Conservation (phyloP, 2,888 invertebrate genomes). For the Nipponacmea schrenckii region DNA sequence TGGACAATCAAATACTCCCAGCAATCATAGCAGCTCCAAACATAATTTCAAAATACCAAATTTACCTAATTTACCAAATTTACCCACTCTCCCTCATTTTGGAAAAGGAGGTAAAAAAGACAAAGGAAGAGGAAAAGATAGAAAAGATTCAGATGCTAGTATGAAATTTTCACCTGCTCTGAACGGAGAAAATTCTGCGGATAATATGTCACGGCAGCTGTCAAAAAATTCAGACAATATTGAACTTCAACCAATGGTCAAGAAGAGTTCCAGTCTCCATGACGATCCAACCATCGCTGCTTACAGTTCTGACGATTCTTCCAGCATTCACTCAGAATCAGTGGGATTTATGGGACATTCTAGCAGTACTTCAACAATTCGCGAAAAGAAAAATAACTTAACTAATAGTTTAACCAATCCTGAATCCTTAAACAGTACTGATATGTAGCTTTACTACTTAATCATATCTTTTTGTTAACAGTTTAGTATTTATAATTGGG, state of each 20-base stretch:
- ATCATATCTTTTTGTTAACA: no score
- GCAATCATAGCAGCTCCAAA: constrained; percentile 41
- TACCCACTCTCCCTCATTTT: constrained; percentile 32
- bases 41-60: constrained; percentile 20
- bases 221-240: constrained; percentile 38
- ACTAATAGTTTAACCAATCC: constrained; percentile 42
- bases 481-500: no score
- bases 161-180: constrained; percentile 20
- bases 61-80: constrained; percentile 26
- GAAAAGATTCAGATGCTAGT: constrained; percentile 32
- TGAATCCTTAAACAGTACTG: constrained; percentile 41
- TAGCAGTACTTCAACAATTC: constrained; percentile 22
- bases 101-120: constrained; percentile 34
- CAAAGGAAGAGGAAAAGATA: constrained; percentile 35
- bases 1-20: constrained; percentile 29
- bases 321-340: constrained; percentile 18
- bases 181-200: constrained; percentile 39
- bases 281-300: constrained; percentile 19
- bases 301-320: constrained; percentile 17
- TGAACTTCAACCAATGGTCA: constrained; percentile 37
- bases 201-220: constrained; percentile 39
- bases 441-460: constrained; percentile 38
- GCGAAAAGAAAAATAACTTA: constrained; percentile 35
- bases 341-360: constrained; percentile 24
- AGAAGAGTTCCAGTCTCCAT: constrained; percentile 13